Conservation (phyloP, 2,888 invertebrate species). For the Oligia fasciuncula region DNA sequence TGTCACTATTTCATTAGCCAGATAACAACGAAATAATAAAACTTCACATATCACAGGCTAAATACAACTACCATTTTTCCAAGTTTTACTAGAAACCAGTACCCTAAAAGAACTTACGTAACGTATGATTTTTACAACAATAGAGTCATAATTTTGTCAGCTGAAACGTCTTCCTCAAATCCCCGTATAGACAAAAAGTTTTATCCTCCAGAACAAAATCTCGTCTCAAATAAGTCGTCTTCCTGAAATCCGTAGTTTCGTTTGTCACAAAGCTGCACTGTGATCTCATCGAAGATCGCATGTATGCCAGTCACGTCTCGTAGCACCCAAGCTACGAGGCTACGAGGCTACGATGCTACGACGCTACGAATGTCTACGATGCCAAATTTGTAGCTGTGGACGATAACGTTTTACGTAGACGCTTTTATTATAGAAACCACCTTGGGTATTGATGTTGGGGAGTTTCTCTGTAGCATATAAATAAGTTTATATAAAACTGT, state of each 20-base stretch:
- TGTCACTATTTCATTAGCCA: too few relatives aligned
- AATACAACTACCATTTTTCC: background rate
- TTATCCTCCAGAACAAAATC: conserved; percentile 37
- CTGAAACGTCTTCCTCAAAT: conserved; percentile 10
- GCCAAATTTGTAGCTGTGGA: conserved; percentile 61
- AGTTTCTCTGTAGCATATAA: conserved; percentile 34
- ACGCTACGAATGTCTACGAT: conserved; percentile 58
- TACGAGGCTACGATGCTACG: conserved; percentile 54
- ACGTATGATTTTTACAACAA: background rate
- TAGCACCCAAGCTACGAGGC: conserved; percentile 54
- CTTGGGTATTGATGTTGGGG: conserved; percentile 33
- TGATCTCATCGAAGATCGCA: conserved; percentile 61
- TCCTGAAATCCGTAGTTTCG: conserved; percentile 52
- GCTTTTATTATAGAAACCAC: conserved; percentile 58
- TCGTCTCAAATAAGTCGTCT: conserved; percentile 34
- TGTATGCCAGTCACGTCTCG: conserved; percentile 63
- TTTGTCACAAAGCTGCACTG: conserved; percentile 61
- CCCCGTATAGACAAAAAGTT: conserved; percentile 20
- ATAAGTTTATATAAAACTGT: conserved; percentile 14
- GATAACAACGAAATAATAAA: background rate
- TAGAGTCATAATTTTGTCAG: background rate
- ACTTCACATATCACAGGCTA: background rate
- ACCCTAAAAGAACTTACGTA: background rate
- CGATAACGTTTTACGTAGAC: conserved; percentile 54
- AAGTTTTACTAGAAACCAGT: fast-evolving